A percentile compares a stretch with the other conserved stretches of the same genome.
Evolutionary conservation across 2,888 invertebrate genomes (phyloP).

Genomic region (Megaustenia siamemsis): DNA sequence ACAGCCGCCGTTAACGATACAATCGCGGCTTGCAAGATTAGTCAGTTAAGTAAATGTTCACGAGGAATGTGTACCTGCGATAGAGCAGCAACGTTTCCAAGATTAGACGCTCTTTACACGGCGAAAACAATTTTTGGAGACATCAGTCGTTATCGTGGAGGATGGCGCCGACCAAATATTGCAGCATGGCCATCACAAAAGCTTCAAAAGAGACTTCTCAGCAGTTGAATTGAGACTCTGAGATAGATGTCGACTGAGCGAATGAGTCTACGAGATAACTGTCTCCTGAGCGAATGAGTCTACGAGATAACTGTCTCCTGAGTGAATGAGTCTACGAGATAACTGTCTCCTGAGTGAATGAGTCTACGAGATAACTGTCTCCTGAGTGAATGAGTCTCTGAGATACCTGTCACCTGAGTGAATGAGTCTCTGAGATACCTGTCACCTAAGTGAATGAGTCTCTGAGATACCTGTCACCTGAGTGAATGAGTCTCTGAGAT

Average conservation of each 20-base stretch:
- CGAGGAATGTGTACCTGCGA: background rate
- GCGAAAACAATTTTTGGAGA: slow-evolving; percentile 12
- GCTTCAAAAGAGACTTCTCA: slow-evolving; percentile 1
- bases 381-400: no score
- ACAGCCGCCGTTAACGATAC: slow-evolving; percentile 7
- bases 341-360: no score
- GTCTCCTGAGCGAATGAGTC: no score
- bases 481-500: no score
- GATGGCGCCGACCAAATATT: background rate
- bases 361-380: no score
- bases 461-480: no score
- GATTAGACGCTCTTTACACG: slow-evolving; percentile 33
- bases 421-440: no score
- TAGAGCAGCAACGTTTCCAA: background rate
- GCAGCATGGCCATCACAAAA: slow-evolving; percentile 4
- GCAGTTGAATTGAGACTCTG: background rate
- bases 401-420: no score
- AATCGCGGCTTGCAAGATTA: slow-evolving; percentile 24
- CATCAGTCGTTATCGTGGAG: slow-evolving; percentile 4
- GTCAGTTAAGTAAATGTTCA: slow-evolving; percentile 17
- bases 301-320: no score
- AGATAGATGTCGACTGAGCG: background rate
- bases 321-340: no score
- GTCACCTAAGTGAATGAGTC: no score
- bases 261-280: background rate